Base-by-base conservation (phyloP, 1,140 invertebrate species). In the Goniozus legneri region DNA sequence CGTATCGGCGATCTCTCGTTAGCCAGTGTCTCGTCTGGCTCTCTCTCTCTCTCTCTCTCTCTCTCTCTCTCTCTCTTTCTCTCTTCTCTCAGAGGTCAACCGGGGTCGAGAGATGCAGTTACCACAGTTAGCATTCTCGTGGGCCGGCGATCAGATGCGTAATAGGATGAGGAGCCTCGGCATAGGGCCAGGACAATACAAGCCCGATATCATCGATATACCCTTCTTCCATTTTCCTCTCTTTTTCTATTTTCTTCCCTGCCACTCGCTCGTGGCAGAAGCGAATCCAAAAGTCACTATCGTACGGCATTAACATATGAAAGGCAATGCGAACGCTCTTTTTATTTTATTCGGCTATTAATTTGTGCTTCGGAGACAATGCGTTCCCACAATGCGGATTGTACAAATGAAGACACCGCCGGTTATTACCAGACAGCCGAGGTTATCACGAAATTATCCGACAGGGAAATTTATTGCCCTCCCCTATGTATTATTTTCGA, bases 171-270 rank as follows among this genome's bases (percentile, higher is more conserved):
- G 22, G 20, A 38, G 43, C 20, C 37, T 41, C 21, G 21, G 47
- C 8, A 40, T 27, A 20, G 42, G 13, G 47, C 22, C 24, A 39
- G 24, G 8, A 35, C 10, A 20, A 50, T 37, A 54, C 52, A 54
- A 54, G 48, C 47, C 47, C 48, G 48, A 51, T 51, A 54, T 51
- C 52, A 30, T 27, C 43, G 34, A 54, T 54, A 52, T 52, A 4
- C 24, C 24, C 10, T 10, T 27, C 10, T 27, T 27, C 24, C 24
- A 27, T 27, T 27, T 27, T 10, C 10, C 10, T 27, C 24, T 27
- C 10, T 10, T 10, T 6, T 27, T 27, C 10, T 10, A 10, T 6
- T 27, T 10, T 10, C 4, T 27, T 10, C 10, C 24, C 24, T 27
- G 24, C 24, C 10, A 10, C 24, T 27, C 4, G 4, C 24, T n/a